phyloP scores from a whole-genome alignment of 2,888 invertebrate species.

The Trypoxylon attenuatum region DNA sequence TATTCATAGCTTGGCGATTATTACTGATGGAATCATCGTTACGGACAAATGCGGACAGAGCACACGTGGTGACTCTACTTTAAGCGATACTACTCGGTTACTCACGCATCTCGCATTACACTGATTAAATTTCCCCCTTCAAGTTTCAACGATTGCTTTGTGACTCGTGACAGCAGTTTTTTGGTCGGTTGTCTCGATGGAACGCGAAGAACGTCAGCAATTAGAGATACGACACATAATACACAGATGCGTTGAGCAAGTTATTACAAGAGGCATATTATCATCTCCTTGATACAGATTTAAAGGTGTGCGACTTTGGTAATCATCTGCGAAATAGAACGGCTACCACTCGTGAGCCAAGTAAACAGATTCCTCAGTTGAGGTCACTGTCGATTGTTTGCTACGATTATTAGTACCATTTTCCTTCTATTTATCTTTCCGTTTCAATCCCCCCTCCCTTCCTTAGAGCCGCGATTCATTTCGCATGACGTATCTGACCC shows the following conservation, averaged over 20 bases:
- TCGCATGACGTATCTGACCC: not conserved
- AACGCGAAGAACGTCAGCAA: no score
- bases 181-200: no score
- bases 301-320: slow-evolving; percentile 20
- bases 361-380: slow-evolving; percentile 12
- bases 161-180: no score
- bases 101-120: slow-evolving; percentile 28
- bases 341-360: slow-evolving; percentile 17
- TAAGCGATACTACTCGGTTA: not conserved
- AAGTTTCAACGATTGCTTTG: no score
- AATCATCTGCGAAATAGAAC: slow-evolving; percentile 20
- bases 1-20: not conserved
- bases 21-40: not conserved
- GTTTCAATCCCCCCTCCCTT: slow-evolving; percentile 2
- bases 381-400: not conserved
- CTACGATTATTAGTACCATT: not conserved
- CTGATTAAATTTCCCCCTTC: no score
- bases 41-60: not conserved
- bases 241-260: not conserved
- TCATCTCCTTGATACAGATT: slow-evolving; percentile 37
- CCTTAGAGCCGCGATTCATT: not conserved
- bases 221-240: no score
- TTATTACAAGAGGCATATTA: not conserved
- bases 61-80: not conserved
- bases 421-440: slow-evolving; percentile 4